Percentiles rank a stretch among this genome's conserved stretches.
Evolutionary conservation across 2,888 invertebrate species (phyloP).

Genomic region (Hedya salicella): DNA sequence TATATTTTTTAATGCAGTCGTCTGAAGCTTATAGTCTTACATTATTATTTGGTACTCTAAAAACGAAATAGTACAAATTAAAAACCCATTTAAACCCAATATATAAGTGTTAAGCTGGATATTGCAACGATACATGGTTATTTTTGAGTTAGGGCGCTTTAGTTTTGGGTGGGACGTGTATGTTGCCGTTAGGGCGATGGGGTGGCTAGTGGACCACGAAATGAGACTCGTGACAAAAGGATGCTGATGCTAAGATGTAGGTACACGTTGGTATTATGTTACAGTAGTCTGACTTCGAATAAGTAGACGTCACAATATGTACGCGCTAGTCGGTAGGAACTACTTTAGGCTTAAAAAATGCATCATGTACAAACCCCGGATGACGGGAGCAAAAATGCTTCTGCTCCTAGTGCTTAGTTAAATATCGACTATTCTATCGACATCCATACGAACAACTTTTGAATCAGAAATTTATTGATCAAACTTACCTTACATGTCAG

Average conservation of each 20-base stretch:
- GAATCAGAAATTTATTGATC: too few relatives aligned
- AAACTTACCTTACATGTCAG: too few relatives aligned
- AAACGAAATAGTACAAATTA: constrained; percentile 9
- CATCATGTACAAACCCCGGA: too few relatives aligned
- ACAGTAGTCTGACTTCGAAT: constrained; percentile 1
- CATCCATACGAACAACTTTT: too few relatives aligned
- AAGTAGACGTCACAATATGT: neutral
- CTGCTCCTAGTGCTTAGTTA: too few relatives aligned
- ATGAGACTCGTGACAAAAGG: constrained; percentile 34
- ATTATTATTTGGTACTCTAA: constrained; percentile 15
- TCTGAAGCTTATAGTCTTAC: neutral
- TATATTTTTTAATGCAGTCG: too few relatives aligned
- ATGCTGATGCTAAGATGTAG: constrained; percentile 26
- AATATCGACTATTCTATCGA: too few relatives aligned
- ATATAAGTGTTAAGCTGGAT: neutral
- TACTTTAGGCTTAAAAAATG: too few relatives aligned
- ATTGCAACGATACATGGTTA: neutral
- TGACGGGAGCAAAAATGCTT: too few relatives aligned
- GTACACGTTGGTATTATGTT: neutral
- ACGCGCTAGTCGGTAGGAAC: too few relatives aligned
- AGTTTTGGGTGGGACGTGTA: constrained; percentile 9
- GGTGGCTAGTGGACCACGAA: constrained; percentile 35
- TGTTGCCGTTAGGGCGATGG: constrained; percentile 33
- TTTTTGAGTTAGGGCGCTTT: constrained; percentile 6
- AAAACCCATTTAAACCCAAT: neutral